phyloP scores from a whole-genome alignment of 2,888 invertebrate species.

The Trisateles emortualis region DNA sequence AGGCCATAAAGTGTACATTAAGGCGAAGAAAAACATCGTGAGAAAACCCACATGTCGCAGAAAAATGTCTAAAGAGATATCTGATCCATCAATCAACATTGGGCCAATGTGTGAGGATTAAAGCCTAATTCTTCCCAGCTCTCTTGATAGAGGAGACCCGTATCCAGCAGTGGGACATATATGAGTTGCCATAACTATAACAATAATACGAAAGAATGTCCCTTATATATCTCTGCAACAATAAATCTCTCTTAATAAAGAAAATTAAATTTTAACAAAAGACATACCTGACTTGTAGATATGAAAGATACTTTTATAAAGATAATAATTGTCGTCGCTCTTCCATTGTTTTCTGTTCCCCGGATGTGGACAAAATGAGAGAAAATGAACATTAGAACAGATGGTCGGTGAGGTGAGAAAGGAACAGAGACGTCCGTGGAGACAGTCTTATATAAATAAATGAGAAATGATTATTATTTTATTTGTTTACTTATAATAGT shows the following conservation, averaged over 20 bases:
- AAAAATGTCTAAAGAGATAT: no score
- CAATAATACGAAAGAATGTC: not conserved
- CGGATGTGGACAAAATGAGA: slow-evolving; percentile 39
- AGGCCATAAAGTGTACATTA: no score
- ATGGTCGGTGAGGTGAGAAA: slow-evolving; percentile 51
- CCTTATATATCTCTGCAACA: not conserved
- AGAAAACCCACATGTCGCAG: no score
- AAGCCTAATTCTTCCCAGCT: no score
- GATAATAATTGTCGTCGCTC: slow-evolving; percentile 41
- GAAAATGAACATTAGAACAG: slow-evolving; percentile 55
- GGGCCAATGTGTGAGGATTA: no score
- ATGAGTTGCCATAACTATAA: not conserved
- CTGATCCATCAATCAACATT: no score
- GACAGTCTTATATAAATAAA: slow-evolving; percentile 4
- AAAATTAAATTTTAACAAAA: slow-evolving; percentile 5
- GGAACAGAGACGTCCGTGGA: slow-evolving; percentile 38
- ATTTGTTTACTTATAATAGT: no score
- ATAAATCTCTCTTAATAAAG: not conserved
- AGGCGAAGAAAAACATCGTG: no score
- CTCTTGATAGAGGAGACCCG: no score
- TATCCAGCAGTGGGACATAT: no score
- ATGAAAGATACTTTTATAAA: slow-evolving; percentile 28
- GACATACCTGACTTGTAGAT: slow-evolving; percentile 2
- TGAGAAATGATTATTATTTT: not conserved
- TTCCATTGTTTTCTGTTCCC: slow-evolving; percentile 46